Evolutionary conservation across 2,888 invertebrate species (phyloP).

Genomic region (Agelastica alni): DNA sequence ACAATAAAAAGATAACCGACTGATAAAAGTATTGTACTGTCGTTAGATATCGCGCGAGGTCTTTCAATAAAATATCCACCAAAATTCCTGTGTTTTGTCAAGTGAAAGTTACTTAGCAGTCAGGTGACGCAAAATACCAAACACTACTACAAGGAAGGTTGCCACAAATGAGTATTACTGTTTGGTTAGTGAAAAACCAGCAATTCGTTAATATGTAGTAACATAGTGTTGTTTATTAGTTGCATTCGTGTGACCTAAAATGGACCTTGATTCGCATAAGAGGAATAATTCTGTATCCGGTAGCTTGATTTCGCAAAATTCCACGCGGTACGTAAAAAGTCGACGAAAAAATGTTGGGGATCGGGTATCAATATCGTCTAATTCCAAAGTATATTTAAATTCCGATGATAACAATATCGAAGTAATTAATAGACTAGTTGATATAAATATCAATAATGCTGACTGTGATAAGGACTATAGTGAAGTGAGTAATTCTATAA

Average conservation of each 20-base stretch:
- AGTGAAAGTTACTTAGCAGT: conserved; percentile 26
- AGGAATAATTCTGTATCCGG: conserved; percentile 24
- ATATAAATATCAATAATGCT: conserved; percentile 20
- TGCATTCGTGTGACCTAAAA: conserved; percentile 12
- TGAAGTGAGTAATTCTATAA: conserved; percentile 36
- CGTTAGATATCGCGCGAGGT: background rate
- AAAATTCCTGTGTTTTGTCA: conserved; percentile 14
- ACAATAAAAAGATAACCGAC: background rate
- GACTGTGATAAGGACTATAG: conserved; percentile 34
- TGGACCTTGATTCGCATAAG: conserved; percentile 21
- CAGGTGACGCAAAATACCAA: conserved; percentile 19
- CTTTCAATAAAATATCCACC: conserved; percentile 3
- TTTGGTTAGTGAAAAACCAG: conserved; percentile 2
- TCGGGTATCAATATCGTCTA: conserved; percentile 64
- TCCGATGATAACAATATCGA: conserved; percentile 37
- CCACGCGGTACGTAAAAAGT: conserved; percentile 22
- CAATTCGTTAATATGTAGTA: conserved; percentile 7
- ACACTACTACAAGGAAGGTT: conserved; percentile 18
- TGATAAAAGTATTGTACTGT: conserved; percentile 7
- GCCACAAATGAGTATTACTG: background rate
- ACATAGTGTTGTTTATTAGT: conserved; percentile 3
- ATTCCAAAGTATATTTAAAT: conserved; percentile 61
- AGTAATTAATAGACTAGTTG: conserved; percentile 7
- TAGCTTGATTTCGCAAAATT: conserved; percentile 18
- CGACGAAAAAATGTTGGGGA: conserved; percentile 65